These are phyloP conservation scores for Merodon equestris DNA, from an alignment of 2,888 invertebrate genomes.

Conservation along the genomic window DNA sequence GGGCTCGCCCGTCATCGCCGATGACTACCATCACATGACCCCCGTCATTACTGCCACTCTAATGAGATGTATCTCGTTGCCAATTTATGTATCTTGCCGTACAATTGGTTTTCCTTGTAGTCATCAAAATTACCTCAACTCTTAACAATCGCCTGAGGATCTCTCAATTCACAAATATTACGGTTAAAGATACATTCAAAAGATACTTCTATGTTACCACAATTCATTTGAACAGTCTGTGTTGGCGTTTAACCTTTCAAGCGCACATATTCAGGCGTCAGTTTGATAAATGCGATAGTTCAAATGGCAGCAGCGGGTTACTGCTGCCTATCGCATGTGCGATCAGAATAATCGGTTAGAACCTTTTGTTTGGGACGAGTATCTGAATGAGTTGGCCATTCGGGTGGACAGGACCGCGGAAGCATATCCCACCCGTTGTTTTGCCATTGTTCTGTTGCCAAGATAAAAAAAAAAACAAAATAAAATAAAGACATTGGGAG, in stretches of 20 bases:
- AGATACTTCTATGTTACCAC: too few relatives aligned
- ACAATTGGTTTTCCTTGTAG: neutral
- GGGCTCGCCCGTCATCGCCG: too few relatives aligned
- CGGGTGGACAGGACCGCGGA: slow-evolving; percentile 31
- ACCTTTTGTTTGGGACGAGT: neutral
- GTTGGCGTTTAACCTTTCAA: slow-evolving; percentile 29
- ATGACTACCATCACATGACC: slow-evolving; percentile 3
- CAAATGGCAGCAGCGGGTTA: slow-evolving; percentile 7
- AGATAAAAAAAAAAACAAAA: slow-evolving; percentile 3
- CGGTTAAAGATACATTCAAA: too few relatives aligned
- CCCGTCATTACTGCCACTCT: slow-evolving; percentile 30
- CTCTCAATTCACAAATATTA: slow-evolving; percentile 28
- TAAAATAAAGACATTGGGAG: slow-evolving; percentile 8
- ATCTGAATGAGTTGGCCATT: slow-evolving; percentile 16
- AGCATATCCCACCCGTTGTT: slow-evolving; percentile 32
- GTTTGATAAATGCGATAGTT: slow-evolving; percentile 41
- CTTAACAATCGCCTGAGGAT: slow-evolving; percentile 12
- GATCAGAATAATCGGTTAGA: slow-evolving; percentile 7
- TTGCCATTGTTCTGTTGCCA: slow-evolving; percentile 20
- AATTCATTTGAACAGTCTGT: neutral
- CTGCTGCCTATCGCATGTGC: slow-evolving; percentile 1
- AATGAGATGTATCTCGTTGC: slow-evolving; percentile 35
- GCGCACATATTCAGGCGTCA: slow-evolving; percentile 20
- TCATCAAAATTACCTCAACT: slow-evolving; percentile 10
- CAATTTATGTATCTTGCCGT: slow-evolving; percentile 2